These are phyloP conservation scores for Philotrypesis tridentata DNA, from an alignment of 1,140 invertebrate genomes.

Conservation along the genomic window DNA sequence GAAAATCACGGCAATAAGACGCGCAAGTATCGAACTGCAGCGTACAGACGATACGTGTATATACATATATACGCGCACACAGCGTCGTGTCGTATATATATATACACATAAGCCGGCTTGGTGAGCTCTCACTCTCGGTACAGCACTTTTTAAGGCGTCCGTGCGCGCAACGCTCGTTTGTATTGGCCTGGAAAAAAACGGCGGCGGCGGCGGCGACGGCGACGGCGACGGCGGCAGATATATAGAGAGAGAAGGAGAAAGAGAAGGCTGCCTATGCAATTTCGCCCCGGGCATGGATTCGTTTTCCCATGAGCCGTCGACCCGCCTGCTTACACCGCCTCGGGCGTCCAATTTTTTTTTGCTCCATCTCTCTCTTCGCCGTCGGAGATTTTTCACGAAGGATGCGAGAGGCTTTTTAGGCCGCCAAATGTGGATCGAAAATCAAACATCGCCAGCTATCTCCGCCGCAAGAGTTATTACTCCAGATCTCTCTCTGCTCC, in stretches of 20 bases:
- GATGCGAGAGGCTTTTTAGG: background rate
- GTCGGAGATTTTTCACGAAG: constrained; percentile 21
- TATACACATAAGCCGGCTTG: background rate
- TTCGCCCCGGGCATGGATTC: constrained; percentile 20
- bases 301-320: constrained; percentile 6
- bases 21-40: no score
- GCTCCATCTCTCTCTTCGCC: background rate
- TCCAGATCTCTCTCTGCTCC: no score
- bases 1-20: no score
- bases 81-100: background rate
- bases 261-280: constrained; percentile 13
- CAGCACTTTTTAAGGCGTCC: background rate
- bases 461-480: background rate
- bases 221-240: background rate
- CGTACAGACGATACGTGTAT: no score
- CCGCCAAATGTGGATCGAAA: constrained; percentile 1
- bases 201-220: no score
- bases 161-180: background rate
- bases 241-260: background rate
- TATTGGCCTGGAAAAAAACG: constrained; percentile 10
- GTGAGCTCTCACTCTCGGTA: background rate
- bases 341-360: constrained; percentile 22
- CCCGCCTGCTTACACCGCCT: background rate
- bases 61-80: no score
- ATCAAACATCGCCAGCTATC: background rate